Percentiles rank a stretch among this genome's conserved stretches.
Evolutionary conservation across 2,113 vertebrate species (phyloP).

Genomic region (Eulemur rufifrons): DNA sequence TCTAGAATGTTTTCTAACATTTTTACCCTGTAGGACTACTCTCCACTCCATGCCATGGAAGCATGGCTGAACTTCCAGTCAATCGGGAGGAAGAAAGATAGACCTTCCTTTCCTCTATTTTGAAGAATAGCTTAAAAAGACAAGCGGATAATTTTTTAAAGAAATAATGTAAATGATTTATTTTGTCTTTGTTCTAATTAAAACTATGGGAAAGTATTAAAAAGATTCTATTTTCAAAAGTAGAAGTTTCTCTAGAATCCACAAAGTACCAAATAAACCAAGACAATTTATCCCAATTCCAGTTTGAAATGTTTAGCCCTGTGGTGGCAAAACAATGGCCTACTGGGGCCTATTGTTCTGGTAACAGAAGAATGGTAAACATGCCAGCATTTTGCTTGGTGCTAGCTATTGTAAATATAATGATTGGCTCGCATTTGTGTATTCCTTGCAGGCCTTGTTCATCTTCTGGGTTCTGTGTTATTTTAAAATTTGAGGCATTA

Average conservation of each 20-base stretch:
- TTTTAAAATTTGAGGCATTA: not conserved
- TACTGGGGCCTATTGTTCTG: not conserved
- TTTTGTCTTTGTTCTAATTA: conserved; percentile 29
- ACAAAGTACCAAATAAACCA: not conserved
- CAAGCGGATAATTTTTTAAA: not conserved
- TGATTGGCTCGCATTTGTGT: not conserved
- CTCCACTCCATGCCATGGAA: not conserved
- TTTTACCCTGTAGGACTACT: not conserved
- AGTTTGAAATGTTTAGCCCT: not conserved
- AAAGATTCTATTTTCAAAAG: conserved; percentile 47
- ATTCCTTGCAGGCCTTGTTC: not conserved
- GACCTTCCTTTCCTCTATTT: not conserved
- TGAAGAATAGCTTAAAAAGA: not conserved
- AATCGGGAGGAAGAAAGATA: not conserved
- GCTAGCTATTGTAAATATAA: not conserved
- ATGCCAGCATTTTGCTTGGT: not conserved
- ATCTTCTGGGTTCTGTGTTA: not conserved
- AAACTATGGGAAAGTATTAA: not conserved
- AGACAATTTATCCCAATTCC: not conserved
- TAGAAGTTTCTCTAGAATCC: not conserved
- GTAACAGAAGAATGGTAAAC: not conserved
- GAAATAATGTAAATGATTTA: not conserved
- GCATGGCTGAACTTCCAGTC: not conserved
- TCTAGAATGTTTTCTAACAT: not conserved
- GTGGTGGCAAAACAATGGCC: not conserved